Base-by-base conservation (phyloP, 2,888 invertebrate genomes). In the Lysandra coridon region DNA sequence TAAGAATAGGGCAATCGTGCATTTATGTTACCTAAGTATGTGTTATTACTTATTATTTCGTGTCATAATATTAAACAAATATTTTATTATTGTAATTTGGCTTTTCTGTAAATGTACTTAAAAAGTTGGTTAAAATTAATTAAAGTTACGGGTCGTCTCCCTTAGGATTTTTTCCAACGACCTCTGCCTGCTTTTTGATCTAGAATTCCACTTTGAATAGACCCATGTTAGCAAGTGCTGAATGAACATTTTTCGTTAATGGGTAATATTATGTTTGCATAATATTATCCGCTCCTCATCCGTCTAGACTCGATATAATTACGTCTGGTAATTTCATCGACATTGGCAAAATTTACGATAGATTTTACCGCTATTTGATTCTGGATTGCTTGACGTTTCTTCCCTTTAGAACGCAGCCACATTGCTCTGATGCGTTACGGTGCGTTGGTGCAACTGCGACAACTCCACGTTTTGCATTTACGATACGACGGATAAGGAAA, bases 291-390 rank as follows among this genome's bases (percentile, higher is more conserved):
- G 33, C 69, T 12, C 37, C 33, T 33, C 69, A 69, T 69, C 69
- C 33, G 69, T 69, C 69, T 69, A 69, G 69, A 69, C 69, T 69
- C 69, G 69, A 69, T 69, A 69, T 69, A 69, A 69, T 69, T 69
- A 37, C 33, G 33, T 69, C 69, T 33, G 33, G 33, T 69, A 69
- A 69, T 69, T 33, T 69, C 33, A 69, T 69, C 69, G 14, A 33
- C 14, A 69, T 69, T 33, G 33, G 33, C 69, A 14, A 69, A 69
- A 69, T 69, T 69, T 37, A 69, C 33, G 33, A 69, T 69, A 37
- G 1, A 69, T 69, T 69, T 69, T 37, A 33, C 69, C 33, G 69
- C 33, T 33, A 69, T 37, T 69, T 69, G 14, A 37, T 37, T 69
- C 33, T 1, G 69, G 69, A 37, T 69, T 5, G 69, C 69, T 33